Conservation (phyloP, 2,888 invertebrate genomes). For the Tetragonisca angustula region DNA sequence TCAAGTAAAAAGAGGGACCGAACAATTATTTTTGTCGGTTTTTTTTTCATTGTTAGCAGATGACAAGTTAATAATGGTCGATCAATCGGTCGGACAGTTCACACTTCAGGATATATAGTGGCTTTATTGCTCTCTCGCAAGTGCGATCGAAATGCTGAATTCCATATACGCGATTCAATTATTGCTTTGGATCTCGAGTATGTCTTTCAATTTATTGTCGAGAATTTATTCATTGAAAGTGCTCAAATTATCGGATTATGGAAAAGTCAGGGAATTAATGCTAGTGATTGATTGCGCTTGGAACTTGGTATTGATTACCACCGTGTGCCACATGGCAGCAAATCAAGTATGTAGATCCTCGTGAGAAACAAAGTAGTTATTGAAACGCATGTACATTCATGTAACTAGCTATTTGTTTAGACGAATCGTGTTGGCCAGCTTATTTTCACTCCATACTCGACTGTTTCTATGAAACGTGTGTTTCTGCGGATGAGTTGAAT, state of each 20-base stretch:
- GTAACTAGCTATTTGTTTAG: conserved; percentile 34
- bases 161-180: conserved; percentile 70
- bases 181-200: conserved; percentile 69
- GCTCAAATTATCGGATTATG: conserved; percentile 20
- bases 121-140: conserved; percentile 68
- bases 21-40: conserved; percentile 1
- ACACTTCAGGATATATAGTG: conserved; percentile 72
- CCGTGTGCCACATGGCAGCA: conserved; percentile 69
- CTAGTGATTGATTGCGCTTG: conserved; percentile 59
- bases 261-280: conserved; percentile 62
- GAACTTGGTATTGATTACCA: conserved; percentile 66
- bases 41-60: conserved; percentile 27
- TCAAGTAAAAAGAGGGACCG: neutral
- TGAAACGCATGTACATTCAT: neutral
- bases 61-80: conserved; percentile 48
- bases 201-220: conserved; percentile 70
- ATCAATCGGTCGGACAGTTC: conserved; percentile 40
- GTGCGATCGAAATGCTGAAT: conserved; percentile 71
- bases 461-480: conserved; percentile 37
- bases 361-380: neutral
- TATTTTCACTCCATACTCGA: conserved; percentile 59
- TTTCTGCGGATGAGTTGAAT: conserved; percentile 54
- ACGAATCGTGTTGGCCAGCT: conserved; percentile 62
- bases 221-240: conserved; percentile 71
- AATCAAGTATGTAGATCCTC: conserved; percentile 55